Evolutionary conservation across 2,888 invertebrate species (phyloP).

Genomic region (Plutella xylostella): DNA sequence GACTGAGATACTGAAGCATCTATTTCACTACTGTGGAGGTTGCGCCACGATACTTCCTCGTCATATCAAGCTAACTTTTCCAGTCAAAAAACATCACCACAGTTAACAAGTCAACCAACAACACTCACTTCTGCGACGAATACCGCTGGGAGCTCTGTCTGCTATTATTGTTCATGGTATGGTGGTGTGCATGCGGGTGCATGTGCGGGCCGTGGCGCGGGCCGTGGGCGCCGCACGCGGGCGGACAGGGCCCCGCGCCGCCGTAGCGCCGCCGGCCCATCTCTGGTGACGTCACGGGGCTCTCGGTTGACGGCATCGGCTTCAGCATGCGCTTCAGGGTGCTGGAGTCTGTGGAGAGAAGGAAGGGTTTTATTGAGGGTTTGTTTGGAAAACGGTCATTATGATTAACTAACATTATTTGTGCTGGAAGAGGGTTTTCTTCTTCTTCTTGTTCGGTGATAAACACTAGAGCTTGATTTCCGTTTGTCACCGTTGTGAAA

Average conservation of each 20-base stretch:
- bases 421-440: too few relatives aligned
- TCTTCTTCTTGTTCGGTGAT: too few relatives aligned
- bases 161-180: constrained; percentile 71
- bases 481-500: too few relatives aligned
- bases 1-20: too few relatives aligned
- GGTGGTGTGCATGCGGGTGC: constrained; percentile 52
- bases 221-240: constrained; percentile 72
- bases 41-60: too few relatives aligned
- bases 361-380: not conserved
- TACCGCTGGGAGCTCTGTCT: constrained; percentile 77
- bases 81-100: too few relatives aligned
- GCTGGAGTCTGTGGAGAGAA: constrained; percentile 76
- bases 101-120: too few relatives aligned
- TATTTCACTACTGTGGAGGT: too few relatives aligned
- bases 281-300: constrained; percentile 91
- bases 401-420: too few relatives aligned
- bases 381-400: too few relatives aligned
- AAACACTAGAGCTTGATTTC: too few relatives aligned
- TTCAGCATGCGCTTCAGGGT: constrained; percentile 95
- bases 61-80: too few relatives aligned
- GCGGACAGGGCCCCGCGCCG: constrained; percentile 64
- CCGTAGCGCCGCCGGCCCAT: constrained; percentile 84
- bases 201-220: constrained; percentile 70
- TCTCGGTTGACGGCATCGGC: constrained; percentile 91
- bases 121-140: constrained; percentile 71